Conservation (phyloP, 1,140 invertebrate genomes). For the Zophobas morio region DNA sequence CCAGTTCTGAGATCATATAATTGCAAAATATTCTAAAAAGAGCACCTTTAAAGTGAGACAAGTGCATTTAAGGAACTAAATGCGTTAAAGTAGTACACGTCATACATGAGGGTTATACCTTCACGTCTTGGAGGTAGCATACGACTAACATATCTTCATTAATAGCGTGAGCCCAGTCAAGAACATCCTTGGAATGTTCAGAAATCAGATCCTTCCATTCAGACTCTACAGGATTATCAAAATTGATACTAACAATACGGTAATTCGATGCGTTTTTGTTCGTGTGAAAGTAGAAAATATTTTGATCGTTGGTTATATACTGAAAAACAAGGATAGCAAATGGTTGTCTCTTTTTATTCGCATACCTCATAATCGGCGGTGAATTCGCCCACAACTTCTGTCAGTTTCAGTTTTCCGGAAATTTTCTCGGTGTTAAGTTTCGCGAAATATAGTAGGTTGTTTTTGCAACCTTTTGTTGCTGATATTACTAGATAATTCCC, state of each 20-base stretch:
- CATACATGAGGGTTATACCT: constrained; percentile 73
- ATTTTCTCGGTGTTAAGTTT: constrained; percentile 79
- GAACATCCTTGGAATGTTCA: constrained; percentile 89
- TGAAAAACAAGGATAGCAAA: constrained; percentile 68
- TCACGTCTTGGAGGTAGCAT: constrained; percentile 95
- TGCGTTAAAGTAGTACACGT: background rate
- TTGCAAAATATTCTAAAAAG: constrained; percentile 85
- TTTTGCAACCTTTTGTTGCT: constrained; percentile 87
- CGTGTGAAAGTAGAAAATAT: constrained; percentile 89
- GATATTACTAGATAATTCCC: constrained; percentile 89
- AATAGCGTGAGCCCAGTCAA: constrained; percentile 90
- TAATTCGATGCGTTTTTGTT: constrained; percentile 96
- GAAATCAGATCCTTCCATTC: constrained; percentile 89
- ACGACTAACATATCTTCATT: constrained; percentile 90
- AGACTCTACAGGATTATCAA: constrained; percentile 82
- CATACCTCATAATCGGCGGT: constrained; percentile 94
- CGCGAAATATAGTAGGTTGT: constrained; percentile 90
- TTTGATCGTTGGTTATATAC: constrained; percentile 93
- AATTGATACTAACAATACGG: constrained; percentile 89
- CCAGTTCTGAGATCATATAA: constrained; percentile 85
- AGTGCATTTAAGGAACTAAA: constrained; percentile 4
- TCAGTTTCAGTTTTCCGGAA: constrained; percentile 76
- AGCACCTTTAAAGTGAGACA: constrained; percentile 50
- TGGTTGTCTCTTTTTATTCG: constrained; percentile 4
- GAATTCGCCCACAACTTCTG: constrained; percentile 88